Base-by-base conservation (phyloP, 2,797 vertebrate species). In the Micromesistius poutassou region DNA sequence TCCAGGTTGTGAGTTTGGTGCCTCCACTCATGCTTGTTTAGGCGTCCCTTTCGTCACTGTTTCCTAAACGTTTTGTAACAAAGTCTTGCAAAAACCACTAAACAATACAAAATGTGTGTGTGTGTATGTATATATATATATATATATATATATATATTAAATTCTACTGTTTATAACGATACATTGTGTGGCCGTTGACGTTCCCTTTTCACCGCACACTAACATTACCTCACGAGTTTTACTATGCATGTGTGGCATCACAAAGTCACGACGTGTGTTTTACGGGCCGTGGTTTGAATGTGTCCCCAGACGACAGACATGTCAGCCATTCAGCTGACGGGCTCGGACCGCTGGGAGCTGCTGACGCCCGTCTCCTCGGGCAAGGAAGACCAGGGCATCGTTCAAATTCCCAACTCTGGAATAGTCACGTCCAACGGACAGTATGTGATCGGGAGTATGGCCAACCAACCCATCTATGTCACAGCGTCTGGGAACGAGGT, bases 381-480 rank as follows among this genome's bases (percentile, higher is more conserved):
- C 89, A 99, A 99, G 94, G 97, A 98, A 81, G 97, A 98, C 93
- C 96, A 97, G 80, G 95, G 96, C 89, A 93, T 98, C 85, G 94
- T 99, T 84, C 97, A 98, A 92, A 96, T 98, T 93, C 95, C 95
- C 89, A 95, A 96, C 89, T 94, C 96, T 75, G 96, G 97, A 88
- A 95, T 97, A 71, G 95, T 97, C 89, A 95, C 97, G 80, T 97
- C 97, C 80, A 98, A 96, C 80, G 98, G 96, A 89, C 98, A 99
- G 91, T 99, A 98, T 82, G 95, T 99, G 90, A 94, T 99, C 82
- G 97, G 98, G 91, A 96, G 95, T 94, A 94, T 99, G 91, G 95
- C 96, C 92, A 98, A 94, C 92, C 97, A 99, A 87, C 97, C 98
- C 89, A 96, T 99, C 89, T 99, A 98, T 92, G 97, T 99, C 89